Base-by-base conservation (phyloP, 30 jellyfish, hydroid and myxozoan genomes). In the Nemopilema nomurai region DNA sequence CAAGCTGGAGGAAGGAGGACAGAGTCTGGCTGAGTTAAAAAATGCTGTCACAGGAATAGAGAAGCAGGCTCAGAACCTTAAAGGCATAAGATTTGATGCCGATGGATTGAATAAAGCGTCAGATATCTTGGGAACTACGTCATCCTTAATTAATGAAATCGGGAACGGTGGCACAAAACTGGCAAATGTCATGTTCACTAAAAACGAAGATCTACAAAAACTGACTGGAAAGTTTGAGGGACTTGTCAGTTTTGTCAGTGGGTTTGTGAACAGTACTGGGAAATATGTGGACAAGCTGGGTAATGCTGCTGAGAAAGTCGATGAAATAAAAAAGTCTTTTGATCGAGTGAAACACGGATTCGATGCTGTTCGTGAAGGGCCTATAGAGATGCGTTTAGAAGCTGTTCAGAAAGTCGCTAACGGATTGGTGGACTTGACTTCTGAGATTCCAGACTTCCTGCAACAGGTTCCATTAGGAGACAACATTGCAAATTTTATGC, bases 191-290 rank as follows among this genome's bases (percentile, higher is more conserved):
- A 28, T 93, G 75, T 93, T 93, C 68, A 80, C 85, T 68, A 86
- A 89, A 33, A 76, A 82, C 80, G 68, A 77, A 49, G 98, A 84
- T 21, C 52, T 93, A 69, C 29, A 77, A 51, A 72, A n/a, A 74
- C 53, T 93, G 68, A 84, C 85, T 65, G 95, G 97, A 21, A 87
- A 82, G 65, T 93, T 83, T 67, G 91, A 85, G 67, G 97, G 98
- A 0, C 87, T 93, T 50, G 91, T 89, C 13, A 67, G 71, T 20
- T 74, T 76, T 21, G 87, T 89, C 57, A 84, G 87, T 28, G 81
- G 90, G 24, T 81, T 93, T 51, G 24, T 93, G 70, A 86, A 85
- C 76, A 85, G 82, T 22, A 94, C 97, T 27, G 97, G 98, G 19
- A 89, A 93, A 66, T 69, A 72, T 53, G 66, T 89, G 1, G 68